Evolutionary conservation across 2,797 vertebrate species (phyloP), one percentile per base, ranked within the genome.

Genomic region (Bryconaethiops microstoma): DNA sequence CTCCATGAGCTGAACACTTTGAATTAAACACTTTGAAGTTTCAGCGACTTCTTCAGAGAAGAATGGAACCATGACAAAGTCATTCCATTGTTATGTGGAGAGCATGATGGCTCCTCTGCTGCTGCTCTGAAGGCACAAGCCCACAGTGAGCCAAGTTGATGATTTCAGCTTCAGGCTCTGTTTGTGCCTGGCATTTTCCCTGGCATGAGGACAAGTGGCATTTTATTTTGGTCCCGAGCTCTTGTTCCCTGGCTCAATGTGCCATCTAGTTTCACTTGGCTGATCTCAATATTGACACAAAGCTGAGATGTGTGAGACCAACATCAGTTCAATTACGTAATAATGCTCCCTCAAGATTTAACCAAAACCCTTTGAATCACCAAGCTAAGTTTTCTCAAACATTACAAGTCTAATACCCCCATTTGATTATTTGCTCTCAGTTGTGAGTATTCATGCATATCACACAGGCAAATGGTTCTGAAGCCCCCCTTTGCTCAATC

Each of bases 141-240:
- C 16, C 62, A 14, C 23, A 16, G 48, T 55, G 48, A 80, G 35
- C 35, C 70, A 35, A 62, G 13, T 21, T 68, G 63, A 52, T 45
- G 73, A 60, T 75, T 75, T 68, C 65, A 45, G 39, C 40, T 21
- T 40, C 65, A 21, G 40, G 65, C 62, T 68, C 65, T 45, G 65
- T 68, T 68, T 68, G 40, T 68, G 65, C 10, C 65, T 68, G 65
- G 40, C 21, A 57, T 57, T 39, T 73, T 55, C 48, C 52, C 70
- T 73, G 52, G 70, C 70, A 57, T 7, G 9, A 21, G 17, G 70
- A 54, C 50, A 55, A 25, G 29, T 21, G 69, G 9, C 12, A 8
- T 48, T 48, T 68, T 29, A 13, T 64, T 64, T 39, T 14, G 52
- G 52, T 35, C 25, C 70, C 52, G 29, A 40, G 40, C 40, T 12